These are phyloP conservation scores for Chironomus striatipennis DNA, from an alignment of 1,140 invertebrate genomes.

Conservation along the genomic window DNA sequence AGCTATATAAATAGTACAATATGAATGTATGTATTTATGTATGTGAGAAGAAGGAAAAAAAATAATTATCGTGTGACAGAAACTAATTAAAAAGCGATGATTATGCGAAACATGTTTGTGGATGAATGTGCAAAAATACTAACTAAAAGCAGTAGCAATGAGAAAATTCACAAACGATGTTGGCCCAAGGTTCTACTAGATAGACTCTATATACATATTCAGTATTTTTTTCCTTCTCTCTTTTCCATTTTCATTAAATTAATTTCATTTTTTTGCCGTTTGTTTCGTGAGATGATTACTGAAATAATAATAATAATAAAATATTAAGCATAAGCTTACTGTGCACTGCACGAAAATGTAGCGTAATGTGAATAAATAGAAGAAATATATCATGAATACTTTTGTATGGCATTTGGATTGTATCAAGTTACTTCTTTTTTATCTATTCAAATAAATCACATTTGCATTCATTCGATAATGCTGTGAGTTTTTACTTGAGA, in stretches of 20 bases:
- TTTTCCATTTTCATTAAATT: not conserved
- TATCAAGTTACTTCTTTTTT: no score
- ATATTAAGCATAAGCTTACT: no score
- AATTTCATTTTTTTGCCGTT: not conserved
- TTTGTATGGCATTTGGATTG: no score
- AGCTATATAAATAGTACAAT: constrained; percentile 1
- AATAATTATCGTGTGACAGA: constrained; percentile 4
- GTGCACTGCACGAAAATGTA: no score
- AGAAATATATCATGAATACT: no score
- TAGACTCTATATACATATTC: no score
- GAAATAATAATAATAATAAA: not conserved
- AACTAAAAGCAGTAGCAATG: not conserved
- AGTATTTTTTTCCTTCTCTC: no score
- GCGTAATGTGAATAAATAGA: no score
- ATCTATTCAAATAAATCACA: no score
- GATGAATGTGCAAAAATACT: not conserved
- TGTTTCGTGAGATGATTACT: not conserved
- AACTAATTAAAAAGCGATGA: constrained; percentile 24
- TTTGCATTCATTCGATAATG: no score
- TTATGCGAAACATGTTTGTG: constrained; percentile 7
- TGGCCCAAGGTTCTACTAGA: no score
- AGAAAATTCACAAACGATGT: constrained; percentile 18
- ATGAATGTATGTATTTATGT: not conserved
- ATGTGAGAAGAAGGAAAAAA: not conserved
- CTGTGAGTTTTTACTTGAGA: no score